These are phyloP conservation scores for Montipora capricornis DNA, from an alignment of 64 coral and sea anemone genomes.

Conservation along the genomic window DNA sequence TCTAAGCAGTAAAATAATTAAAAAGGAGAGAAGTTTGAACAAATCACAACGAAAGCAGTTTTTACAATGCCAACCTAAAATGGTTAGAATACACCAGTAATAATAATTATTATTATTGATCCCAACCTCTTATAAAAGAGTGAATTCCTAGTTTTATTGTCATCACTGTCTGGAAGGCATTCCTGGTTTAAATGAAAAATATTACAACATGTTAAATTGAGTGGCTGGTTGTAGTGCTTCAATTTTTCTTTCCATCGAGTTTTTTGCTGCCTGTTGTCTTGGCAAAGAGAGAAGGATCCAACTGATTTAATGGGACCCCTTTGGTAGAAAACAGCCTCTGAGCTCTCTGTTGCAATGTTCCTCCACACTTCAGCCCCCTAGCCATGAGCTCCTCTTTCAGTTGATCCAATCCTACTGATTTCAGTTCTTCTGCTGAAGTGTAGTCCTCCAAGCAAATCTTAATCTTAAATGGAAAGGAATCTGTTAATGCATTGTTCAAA, in stretches of 20 bases:
- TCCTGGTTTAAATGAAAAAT: too few species aligned
- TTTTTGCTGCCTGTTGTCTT: constrained; percentile 74
- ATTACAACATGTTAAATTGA: too few species aligned
- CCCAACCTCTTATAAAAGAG: too few species aligned
- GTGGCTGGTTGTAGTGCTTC: not conserved
- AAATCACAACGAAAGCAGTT: too few species aligned
- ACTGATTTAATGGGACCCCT: constrained; percentile 75
- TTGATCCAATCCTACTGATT: constrained; percentile 78
- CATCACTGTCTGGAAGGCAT: too few species aligned
- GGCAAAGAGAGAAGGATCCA: constrained; percentile 87
- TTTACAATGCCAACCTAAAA: too few species aligned
- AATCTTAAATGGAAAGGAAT: not conserved
- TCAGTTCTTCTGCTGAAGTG: constrained; percentile 65
- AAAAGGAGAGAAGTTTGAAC: too few species aligned
- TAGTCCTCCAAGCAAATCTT: constrained; percentile 70
- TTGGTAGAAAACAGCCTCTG: constrained; percentile 91
- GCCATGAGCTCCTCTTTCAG: constrained; percentile 81
- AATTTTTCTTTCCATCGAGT: constrained; percentile 46
- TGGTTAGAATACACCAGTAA: too few species aligned
- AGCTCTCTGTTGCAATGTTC: constrained; percentile 95
- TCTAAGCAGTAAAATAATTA: too few species aligned
- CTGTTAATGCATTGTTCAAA: not conserved
- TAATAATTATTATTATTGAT: too few species aligned
- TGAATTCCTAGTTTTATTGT: too few species aligned
- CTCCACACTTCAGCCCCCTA: constrained; percentile 95